phyloP scores from a whole-genome alignment of 2,113 vertebrate species.

The Rhea americana region DNA sequence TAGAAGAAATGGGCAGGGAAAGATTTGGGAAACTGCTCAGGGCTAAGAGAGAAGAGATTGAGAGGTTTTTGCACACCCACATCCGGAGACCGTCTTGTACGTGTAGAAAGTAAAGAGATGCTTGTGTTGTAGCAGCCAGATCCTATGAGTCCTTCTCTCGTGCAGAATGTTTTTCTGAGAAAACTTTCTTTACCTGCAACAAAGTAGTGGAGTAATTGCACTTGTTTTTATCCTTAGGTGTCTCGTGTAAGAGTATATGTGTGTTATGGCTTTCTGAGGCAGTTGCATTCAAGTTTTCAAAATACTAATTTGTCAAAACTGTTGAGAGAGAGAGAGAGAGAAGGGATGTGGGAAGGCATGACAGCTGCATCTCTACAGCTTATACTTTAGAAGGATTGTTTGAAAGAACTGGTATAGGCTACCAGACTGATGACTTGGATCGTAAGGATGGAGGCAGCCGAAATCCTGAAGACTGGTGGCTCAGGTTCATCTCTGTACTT shows the following conservation, averaged over 20 bases:
- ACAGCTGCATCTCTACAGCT: background rate
- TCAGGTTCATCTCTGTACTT: background rate
- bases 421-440: background rate
- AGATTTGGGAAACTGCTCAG: background rate
- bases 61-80: background rate
- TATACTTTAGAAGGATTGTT: background rate
- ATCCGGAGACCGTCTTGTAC: fast-evolving
- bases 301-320: background rate
- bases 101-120: background rate
- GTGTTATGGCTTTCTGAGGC: background rate
- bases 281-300: background rate
- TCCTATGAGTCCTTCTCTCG: background rate
- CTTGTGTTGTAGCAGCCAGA: background rate
- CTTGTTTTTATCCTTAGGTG: background rate
- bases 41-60: background rate
- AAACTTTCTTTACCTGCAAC: background rate
- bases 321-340: too few species aligned
- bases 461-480: background rate
- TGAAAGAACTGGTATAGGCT: background rate
- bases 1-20: background rate
- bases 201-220: background rate
- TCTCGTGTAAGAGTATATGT: background rate
- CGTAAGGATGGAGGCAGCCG: background rate
- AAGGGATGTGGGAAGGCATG: background rate
- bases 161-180: background rate